Percentiles rank a stretch among this genome's conserved stretches.
Conservation (phyloP, 2,113 vertebrate genomes). For the Ciconia boyciana region DNA sequence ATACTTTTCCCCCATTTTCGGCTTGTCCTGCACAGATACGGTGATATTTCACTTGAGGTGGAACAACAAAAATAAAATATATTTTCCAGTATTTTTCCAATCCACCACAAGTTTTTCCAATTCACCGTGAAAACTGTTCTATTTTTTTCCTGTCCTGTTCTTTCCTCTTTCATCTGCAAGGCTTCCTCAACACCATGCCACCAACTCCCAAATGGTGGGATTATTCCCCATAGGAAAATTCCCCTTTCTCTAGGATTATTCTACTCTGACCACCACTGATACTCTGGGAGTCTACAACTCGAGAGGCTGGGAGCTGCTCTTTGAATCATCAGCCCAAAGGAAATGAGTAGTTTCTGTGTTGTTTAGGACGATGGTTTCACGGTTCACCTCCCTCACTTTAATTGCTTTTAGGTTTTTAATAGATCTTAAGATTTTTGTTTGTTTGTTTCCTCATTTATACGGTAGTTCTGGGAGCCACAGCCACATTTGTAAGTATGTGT, state of each 20-base stretch:
- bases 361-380: background rate
- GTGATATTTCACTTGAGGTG: background rate
- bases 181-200: background rate
- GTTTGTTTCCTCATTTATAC: background rate
- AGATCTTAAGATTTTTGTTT: background rate
- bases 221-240: background rate
- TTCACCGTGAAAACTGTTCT: background rate
- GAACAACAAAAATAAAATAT: background rate
- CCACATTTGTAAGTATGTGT: too few species aligned
- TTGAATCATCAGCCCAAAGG: background rate
- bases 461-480: background rate
- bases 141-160: background rate
- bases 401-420: background rate
- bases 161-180: background rate
- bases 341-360: background rate
- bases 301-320: background rate
- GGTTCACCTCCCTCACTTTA: background rate
- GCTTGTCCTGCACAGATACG: background rate
- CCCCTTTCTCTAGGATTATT: background rate
- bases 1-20: background rate
- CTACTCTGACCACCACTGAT: too few species aligned
- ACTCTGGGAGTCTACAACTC: fast-evolving
- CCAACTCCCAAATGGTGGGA: background rate
- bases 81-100: background rate
- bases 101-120: background rate